phyloP scores from a whole-genome alignment of 1,140 invertebrate genomes.

The Drosophila truncata region DNA sequence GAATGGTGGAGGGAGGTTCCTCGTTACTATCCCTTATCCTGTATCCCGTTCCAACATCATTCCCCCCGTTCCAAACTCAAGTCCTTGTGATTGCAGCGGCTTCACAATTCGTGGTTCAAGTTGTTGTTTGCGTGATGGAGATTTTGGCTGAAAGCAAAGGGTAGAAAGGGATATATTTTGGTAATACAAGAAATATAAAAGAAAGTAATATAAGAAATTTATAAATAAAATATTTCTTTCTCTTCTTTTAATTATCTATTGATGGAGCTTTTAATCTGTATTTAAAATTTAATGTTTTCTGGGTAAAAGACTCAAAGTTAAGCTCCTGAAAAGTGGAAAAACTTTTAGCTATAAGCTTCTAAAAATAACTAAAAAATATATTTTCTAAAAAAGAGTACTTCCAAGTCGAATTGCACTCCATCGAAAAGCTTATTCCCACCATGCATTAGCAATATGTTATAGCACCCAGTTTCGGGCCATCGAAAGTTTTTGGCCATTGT shows the following conservation, averaged over 20 bases:
- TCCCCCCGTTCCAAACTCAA: conserved; percentile 5
- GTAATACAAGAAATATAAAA: neutral
- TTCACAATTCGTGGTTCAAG: conserved; percentile 8
- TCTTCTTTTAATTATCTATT: neutral
- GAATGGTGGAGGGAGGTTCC: conserved; percentile 17
- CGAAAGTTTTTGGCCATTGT: conserved; percentile 63
- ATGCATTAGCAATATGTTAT: conserved; percentile 37
- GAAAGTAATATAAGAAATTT: too few species aligned
- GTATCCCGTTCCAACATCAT: neutral
- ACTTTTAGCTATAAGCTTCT: neutral
- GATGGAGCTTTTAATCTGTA: neutral
- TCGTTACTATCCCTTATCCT: conserved; percentile 17
- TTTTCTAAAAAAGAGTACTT: neutral
- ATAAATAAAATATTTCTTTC: too few species aligned
- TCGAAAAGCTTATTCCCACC: neutral
- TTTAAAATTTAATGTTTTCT: neutral
- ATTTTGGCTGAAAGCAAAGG: neutral
- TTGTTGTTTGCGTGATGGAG: neutral
- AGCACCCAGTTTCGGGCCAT: conserved; percentile 37
- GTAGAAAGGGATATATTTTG: neutral
- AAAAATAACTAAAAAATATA: neutral
- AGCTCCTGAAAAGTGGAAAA: neutral
- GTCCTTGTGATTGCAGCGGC: conserved; percentile 25
- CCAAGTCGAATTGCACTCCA: neutral
- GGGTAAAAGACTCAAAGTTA: neutral